Evolutionary conservation across 1,140 invertebrate genomes (phyloP).

Genomic region (Saccostrea cuccullata): DNA sequence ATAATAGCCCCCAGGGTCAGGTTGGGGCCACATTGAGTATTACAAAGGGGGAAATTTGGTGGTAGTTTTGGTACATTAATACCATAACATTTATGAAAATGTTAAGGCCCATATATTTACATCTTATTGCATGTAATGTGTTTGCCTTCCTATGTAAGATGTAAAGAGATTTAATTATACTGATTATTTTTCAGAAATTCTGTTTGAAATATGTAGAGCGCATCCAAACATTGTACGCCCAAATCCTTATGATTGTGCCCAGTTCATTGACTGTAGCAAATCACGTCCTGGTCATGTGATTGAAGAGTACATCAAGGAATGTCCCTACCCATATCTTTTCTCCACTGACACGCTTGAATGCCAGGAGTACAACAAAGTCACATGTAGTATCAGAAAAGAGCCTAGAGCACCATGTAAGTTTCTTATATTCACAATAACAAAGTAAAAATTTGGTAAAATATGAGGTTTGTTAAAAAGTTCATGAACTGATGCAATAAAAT

Average conservation of each 20-base stretch:
- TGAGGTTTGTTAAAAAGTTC: neutral
- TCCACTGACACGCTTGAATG: conserved; percentile 51
- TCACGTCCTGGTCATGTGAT: conserved; percentile 51
- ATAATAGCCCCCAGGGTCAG: too few relatives aligned
- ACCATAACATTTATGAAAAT: neutral
- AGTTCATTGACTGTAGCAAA: conserved; percentile 67
- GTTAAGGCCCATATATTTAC: neutral
- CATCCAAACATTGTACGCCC: conserved; percentile 45
- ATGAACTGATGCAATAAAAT: too few relatives aligned
- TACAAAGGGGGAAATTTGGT: too few relatives aligned
- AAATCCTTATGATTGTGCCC: conserved; percentile 64
- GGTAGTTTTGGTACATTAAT: neutral
- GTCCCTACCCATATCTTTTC: conserved; percentile 49
- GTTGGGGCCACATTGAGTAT: too few relatives aligned
- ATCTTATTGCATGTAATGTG: too few relatives aligned
- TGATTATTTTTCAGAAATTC: conserved; percentile 24
- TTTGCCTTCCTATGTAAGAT: too few relatives aligned
- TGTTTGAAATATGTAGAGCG: conserved; percentile 37
- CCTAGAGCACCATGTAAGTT: conserved; percentile 62
- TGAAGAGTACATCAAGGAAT: conserved; percentile 46
- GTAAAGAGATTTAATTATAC: neutral
- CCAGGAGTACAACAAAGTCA: conserved; percentile 50
- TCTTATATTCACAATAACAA: neutral
- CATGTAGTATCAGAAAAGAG: conserved; percentile 53
- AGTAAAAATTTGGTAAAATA: neutral